phyloP scores from a whole-genome alignment of 2,888 invertebrate species.

The Coelopa pilipes region DNA sequence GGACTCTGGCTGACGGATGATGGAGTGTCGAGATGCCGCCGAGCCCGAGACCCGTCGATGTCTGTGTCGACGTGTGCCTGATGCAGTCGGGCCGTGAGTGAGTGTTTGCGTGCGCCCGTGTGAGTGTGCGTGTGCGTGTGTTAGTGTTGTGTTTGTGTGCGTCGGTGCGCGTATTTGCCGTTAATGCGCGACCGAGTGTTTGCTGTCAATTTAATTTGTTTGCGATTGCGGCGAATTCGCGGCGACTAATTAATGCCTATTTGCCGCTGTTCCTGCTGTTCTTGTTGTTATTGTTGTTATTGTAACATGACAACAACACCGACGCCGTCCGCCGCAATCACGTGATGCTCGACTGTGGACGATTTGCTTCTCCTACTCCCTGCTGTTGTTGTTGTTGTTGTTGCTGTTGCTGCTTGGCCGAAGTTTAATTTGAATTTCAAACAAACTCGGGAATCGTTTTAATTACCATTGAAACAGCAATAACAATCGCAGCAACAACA shows the following conservation, averaged over 20 bases:
- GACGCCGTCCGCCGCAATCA: too few relatives aligned
- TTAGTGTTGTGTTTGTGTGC: slow-evolving; percentile 1
- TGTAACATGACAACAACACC: not conserved
- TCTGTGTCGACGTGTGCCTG: too few relatives aligned
- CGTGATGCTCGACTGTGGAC: too few relatives aligned
- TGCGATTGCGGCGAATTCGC: slow-evolving; percentile 25
- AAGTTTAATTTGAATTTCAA: too few relatives aligned
- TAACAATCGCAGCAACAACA: too few relatives aligned
- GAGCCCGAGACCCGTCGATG: slow-evolving; percentile 43
- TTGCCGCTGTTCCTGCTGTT: slow-evolving; percentile 8
- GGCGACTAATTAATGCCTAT: slow-evolving; percentile 29
- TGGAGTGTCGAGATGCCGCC: slow-evolving; percentile 21
- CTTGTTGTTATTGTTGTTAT: slow-evolving; percentile 8
- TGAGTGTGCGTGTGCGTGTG: slow-evolving; percentile 21
- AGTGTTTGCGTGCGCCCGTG: slow-evolving; percentile 31
- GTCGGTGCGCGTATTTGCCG: slow-evolving; percentile 15
- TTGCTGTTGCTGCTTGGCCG: too few relatives aligned
- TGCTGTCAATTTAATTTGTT: slow-evolving; percentile 24
- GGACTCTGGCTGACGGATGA: slow-evolving; percentile 15
- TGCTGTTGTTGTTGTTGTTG: too few relatives aligned
- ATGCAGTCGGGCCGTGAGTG: slow-evolving; percentile 44
- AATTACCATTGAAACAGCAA: too few relatives aligned
- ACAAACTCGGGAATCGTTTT: too few relatives aligned
- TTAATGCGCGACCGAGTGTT: slow-evolving; percentile 24
- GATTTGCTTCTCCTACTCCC: too few relatives aligned